Percentiles rank a stretch among this genome's conserved stretches.
Evolutionary conservation across 2,797 vertebrate genomes (phyloP).

Genomic region (Tamandua tetradactyla): DNA sequence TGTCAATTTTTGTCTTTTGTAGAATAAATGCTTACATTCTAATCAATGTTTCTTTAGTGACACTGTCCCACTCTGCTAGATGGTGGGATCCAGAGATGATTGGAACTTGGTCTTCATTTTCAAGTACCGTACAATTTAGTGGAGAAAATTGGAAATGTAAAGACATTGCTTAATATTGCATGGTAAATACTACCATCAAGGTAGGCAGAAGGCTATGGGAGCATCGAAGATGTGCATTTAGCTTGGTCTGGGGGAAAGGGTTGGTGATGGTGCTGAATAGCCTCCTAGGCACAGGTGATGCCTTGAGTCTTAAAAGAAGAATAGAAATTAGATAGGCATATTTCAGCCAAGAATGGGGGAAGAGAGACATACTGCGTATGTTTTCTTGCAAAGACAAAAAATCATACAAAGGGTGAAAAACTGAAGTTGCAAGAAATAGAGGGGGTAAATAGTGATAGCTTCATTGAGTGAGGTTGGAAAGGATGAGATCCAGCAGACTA

Average conservation of each 20-base stretch:
- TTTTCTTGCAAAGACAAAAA: conserved; percentile 41
- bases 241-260: not conserved
- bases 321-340: not conserved
- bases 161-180: not conserved
- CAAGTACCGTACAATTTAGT: not conserved
- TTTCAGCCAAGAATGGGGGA: not conserved
- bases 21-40: conserved; percentile 1
- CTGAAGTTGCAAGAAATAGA: not conserved
- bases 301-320: not conserved
- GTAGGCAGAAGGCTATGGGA: not conserved
- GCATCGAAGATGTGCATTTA: fast-evolving
- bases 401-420: not conserved
- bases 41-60: not conserved
- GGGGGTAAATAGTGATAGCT: not conserved
- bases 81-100: not conserved
- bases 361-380: not conserved
- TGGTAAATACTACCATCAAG: not conserved
- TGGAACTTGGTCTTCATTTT: not conserved
- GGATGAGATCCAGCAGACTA: not conserved
- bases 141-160: not conserved
- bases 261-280: fast-evolving
- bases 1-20: not conserved
- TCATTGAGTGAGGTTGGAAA: not conserved
- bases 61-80: not conserved
- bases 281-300: not conserved